A percentile compares a stretch with the other conserved stretches of the same genome.
phyloP scores from a whole-genome alignment of 2,797 vertebrate species.

The Anableps anableps region DNA sequence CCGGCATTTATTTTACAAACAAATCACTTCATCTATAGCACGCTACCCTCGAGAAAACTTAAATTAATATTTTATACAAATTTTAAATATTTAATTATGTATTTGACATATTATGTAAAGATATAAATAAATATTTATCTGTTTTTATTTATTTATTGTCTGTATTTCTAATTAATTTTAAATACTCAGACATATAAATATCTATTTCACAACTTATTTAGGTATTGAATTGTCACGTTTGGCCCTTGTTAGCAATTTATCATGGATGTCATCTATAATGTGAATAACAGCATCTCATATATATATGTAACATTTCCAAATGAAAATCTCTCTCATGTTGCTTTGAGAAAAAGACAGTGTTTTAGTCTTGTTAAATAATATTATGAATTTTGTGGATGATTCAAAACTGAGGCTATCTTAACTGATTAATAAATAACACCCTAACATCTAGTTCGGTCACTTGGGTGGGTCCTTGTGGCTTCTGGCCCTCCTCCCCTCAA shows the following conservation, averaged over 20 bases:
- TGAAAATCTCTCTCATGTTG: neutral
- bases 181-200: neutral
- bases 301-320: neutral
- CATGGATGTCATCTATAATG: neutral
- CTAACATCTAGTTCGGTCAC: neutral
- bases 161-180: neutral
- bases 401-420: neutral
- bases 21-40: neutral
- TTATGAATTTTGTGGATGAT: neutral
- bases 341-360: neutral
- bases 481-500: constrained; percentile 60
- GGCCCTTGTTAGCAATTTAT: neutral
- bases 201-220: neutral
- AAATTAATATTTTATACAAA: too few species aligned
- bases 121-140: neutral
- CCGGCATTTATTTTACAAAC: neutral
- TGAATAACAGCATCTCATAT: neutral
- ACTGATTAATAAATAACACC: neutral
- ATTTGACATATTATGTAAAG: neutral
- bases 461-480: constrained; percentile 66
- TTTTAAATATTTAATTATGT: neutral
- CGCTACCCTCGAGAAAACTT: neutral
- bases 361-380: neutral
- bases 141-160: neutral
- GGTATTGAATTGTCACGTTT: neutral